Percentiles rank a stretch among this genome's conserved stretches.
phyloP scores from a whole-genome alignment of 2,113 vertebrate species.

The Odocoileus virginianus region DNA sequence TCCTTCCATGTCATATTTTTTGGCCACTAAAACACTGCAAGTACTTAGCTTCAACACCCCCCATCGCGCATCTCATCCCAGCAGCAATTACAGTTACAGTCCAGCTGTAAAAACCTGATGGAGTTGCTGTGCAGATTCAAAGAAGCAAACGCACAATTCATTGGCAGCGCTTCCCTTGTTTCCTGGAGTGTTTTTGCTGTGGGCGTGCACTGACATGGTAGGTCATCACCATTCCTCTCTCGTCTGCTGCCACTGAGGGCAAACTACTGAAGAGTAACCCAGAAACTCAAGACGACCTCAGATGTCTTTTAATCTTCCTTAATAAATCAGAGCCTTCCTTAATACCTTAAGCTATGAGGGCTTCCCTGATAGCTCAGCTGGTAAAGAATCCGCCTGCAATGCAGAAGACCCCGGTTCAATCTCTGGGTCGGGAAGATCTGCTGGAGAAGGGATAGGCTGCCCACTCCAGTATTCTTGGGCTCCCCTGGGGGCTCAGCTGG shows the following conservation, averaged over 20 bases:
- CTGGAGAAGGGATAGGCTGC: background rate
- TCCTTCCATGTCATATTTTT: conserved; percentile 63
- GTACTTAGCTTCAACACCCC: conserved; percentile 71
- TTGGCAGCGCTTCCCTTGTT: conserved; percentile 73
- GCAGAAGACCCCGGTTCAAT: background rate
- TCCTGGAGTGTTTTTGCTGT: conserved; percentile 59
- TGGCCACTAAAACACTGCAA: conserved; percentile 75
- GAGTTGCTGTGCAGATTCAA: conserved; percentile 73
- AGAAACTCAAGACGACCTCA: conserved; percentile 50
- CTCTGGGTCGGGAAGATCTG: background rate
- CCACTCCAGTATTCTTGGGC: background rate
- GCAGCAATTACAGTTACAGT: conserved; percentile 77
- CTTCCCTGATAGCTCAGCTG: background rate
- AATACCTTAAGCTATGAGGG: background rate
- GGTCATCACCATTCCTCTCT: conserved; percentile 34
- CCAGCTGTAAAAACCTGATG: conserved; percentile 80
- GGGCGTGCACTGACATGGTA: conserved; percentile 43
- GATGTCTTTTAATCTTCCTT: conserved; percentile 23
- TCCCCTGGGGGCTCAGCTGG: background rate
- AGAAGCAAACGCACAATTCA: conserved; percentile 77
- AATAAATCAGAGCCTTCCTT: background rate
- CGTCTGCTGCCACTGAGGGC: conserved; percentile 19
- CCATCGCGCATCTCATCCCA: conserved; percentile 71
- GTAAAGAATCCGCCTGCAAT: background rate
- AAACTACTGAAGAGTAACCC: conserved; percentile 55